Evolutionary conservation across 2,888 invertebrate species (phyloP), one percentile per base, ranked within the genome.

Genomic region (Vanessa cardui): DNA sequence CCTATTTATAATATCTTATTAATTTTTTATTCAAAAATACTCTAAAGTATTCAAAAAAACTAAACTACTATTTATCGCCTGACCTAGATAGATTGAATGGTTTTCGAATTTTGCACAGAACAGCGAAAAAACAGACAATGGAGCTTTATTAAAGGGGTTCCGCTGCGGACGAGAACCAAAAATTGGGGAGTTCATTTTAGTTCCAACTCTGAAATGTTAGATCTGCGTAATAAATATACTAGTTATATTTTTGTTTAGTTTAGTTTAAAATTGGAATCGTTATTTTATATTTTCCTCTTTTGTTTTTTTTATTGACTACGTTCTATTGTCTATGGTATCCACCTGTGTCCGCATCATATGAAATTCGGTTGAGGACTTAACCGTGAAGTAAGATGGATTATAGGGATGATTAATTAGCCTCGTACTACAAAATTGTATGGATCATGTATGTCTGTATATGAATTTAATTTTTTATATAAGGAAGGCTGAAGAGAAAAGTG

Each of bases 141-240:
- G 68, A 64, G 60, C 64, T 64, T 61, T 68, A 68, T 68, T 68
- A 68, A 68, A 68, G 68, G 64, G 68, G 58, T 68, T 68, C 68
- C 68, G 60, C 59, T 64, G 64, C 60, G 44, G 64, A 64, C 58
- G 31, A 61, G 60, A 64, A 64, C 68, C 67, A 64, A 68, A 68
- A 68, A 68, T 64, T 59, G 62, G 58, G 54, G 47, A 68, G 47
- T 56, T 61, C 44, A 39, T 60, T 52, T 63, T 68, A 68, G 45
- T 52, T 64, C 45, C 31, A 59, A 3, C 20, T 56, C 59, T 56
- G 21, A 26, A 54, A 47, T 60, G 18, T 47, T 54, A 54, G 46
- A n/a, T 47, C n/a, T 47, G 18, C 33, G 33, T 18, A 18, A 39
- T 56, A 56, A 39, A 56, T 21, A 39, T 33, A 9, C 20, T 54